These are phyloP conservation scores for Suricata suricatta DNA, from an alignment of 2,113 vertebrate genomes.

Conservation along the genomic window DNA sequence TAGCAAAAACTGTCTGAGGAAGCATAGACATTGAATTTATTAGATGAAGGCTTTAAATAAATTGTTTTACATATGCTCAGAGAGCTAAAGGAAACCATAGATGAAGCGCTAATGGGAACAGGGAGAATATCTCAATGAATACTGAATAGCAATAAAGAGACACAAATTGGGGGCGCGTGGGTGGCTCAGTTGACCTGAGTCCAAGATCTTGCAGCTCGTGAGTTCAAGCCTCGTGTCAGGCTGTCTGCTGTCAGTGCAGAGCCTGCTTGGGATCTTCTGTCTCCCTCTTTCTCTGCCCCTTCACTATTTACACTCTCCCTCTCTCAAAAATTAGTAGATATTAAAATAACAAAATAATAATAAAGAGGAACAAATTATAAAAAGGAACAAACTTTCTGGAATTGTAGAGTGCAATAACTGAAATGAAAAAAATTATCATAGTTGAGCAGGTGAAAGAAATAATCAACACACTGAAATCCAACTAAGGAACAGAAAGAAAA, in stretches of 20 bases:
- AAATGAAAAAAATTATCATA: not conserved
- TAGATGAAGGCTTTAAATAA: not conserved
- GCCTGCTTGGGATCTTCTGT: too few species aligned
- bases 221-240: too few species aligned
- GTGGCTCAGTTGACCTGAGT: too few species aligned
- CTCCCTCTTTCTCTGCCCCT: too few species aligned
- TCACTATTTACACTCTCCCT: too few species aligned
- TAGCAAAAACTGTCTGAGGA: not conserved
- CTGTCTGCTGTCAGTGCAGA: too few species aligned
- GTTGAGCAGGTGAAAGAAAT: not conserved
- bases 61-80: not conserved
- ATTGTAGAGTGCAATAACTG: not conserved
- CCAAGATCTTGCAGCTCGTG: too few species aligned
- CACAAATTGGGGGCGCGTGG: not conserved
- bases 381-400: not conserved
- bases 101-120: not conserved
- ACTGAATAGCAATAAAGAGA: not conserved
- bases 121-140: not conserved
- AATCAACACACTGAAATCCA: not conserved
- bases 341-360: too few species aligned
- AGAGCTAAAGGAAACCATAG: not conserved
- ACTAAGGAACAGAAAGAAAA: not conserved
- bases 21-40: not conserved
- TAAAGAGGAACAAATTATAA: not conserved
- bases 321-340: too few species aligned